Percentiles rank a stretch among this genome's conserved stretches.
phyloP scores from a whole-genome alignment of 2,797 vertebrate species.

The Micrastur ruficollis region DNA sequence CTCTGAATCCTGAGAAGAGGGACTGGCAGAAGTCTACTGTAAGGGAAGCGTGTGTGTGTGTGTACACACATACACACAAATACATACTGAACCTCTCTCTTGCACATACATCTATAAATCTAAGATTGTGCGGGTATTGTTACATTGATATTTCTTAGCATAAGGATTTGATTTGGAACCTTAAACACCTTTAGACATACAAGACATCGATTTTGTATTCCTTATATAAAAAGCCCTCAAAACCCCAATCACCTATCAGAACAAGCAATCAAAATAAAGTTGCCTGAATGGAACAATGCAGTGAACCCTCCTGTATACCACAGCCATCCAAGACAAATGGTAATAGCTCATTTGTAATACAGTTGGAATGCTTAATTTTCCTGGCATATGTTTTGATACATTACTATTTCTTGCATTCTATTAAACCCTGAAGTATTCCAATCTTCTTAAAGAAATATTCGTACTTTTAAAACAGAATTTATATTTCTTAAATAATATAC shows the following conservation, averaged over 20 bases:
- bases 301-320: background rate
- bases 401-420: background rate
- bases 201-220: background rate
- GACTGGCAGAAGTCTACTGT: background rate
- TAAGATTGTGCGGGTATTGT: background rate
- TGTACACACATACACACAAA: fast-evolving
- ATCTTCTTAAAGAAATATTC: background rate
- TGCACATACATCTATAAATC: background rate
- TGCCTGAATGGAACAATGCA: background rate
- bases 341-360: background rate
- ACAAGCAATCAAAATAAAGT: background rate
- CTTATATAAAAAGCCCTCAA: background rate
- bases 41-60: background rate
- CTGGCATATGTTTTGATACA: background rate
- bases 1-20: background rate
- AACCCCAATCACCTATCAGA: background rate
- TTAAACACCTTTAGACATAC: background rate
- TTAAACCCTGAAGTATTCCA: background rate
- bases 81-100: background rate
- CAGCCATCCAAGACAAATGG: background rate
- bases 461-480: background rate
- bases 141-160: background rate
- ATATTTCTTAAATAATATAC: background rate
- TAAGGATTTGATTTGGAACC: background rate
- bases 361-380: background rate